Evolutionary conservation across 64 coral and sea anemone species (phyloP).

Genomic region (Dendronephthya gigantea): DNA sequence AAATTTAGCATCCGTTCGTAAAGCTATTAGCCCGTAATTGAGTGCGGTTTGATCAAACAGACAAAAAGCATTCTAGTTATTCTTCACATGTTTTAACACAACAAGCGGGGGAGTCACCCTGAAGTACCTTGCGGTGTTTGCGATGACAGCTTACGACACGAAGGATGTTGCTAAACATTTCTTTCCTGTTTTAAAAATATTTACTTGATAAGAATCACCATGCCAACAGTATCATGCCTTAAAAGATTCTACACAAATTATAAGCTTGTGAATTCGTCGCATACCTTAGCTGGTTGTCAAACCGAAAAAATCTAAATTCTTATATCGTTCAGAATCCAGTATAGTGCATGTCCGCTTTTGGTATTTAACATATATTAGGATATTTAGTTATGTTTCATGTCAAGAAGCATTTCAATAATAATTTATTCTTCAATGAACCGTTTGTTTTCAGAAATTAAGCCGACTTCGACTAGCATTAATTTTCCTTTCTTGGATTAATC

Average conservation of each 20-base stretch:
- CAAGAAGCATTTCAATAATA: no score
- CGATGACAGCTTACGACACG: not conserved
- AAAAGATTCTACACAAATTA: not conserved
- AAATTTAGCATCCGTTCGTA: no score
- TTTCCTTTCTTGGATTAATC: no score
- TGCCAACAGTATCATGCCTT: not conserved
- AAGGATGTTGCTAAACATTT: not conserved
- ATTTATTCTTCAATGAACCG: no score
- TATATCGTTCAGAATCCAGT: no score
- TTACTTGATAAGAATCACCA: not conserved
- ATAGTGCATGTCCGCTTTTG: no score
- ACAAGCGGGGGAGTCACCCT: not conserved
- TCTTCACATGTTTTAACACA: not conserved
- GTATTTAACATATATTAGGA: no score
- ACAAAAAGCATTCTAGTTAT: not conserved
- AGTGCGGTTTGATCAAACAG: not conserved
- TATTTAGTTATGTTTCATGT: no score
- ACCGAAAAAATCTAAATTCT: no score
- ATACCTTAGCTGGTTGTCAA: no score
- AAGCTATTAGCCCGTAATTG: not conserved
- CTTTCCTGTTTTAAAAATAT: not conserved
- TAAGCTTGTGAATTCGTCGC: not conserved
- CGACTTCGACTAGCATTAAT: no score
- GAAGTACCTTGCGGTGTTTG: not conserved
- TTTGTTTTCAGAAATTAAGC: no score